Conservation (phyloP, 2,113 vertebrate species). For the Tapirus terrestris region DNA sequence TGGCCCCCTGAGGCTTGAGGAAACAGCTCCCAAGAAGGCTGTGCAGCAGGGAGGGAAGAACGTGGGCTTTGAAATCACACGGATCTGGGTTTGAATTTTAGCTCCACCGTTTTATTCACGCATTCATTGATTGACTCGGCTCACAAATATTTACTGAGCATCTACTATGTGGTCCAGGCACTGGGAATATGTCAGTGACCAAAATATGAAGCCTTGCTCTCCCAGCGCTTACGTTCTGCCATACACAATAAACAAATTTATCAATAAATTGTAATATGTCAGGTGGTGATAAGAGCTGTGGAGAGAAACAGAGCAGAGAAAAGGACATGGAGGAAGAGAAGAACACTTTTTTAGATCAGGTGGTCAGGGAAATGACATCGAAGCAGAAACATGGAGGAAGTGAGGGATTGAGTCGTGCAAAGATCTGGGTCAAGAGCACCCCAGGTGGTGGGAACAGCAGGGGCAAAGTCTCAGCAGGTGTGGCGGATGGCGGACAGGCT, state of each 20-base stretch:
- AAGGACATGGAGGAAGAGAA: not conserved
- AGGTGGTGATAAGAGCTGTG: rapidly evolving
- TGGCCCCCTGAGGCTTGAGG: not conserved
- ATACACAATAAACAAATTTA: not conserved
- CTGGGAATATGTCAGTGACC: not conserved
- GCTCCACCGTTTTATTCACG: not conserved
- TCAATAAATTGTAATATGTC: no score
- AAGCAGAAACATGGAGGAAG: not conserved
- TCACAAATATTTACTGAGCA: not conserved
- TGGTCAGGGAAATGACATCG: not conserved
- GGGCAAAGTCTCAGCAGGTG: not conserved
- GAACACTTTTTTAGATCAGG: no score
- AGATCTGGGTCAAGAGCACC: not conserved
- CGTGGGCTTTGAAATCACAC: not conserved
- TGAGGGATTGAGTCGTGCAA: rapidly evolving
- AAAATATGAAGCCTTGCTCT: not conserved
- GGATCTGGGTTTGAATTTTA: not conserved
- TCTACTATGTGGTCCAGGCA: not conserved
- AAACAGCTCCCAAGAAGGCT: not conserved
- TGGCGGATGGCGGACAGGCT: no score
- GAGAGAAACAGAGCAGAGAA: not conserved
- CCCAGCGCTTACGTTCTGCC: not conserved
- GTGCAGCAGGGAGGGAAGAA: not conserved
- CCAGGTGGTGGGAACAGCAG: rapidly evolving
- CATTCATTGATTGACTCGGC: not conserved